Evolutionary conservation across 2,797 vertebrate species (phyloP).

Genomic region (Adelosebastes latens): DNA sequence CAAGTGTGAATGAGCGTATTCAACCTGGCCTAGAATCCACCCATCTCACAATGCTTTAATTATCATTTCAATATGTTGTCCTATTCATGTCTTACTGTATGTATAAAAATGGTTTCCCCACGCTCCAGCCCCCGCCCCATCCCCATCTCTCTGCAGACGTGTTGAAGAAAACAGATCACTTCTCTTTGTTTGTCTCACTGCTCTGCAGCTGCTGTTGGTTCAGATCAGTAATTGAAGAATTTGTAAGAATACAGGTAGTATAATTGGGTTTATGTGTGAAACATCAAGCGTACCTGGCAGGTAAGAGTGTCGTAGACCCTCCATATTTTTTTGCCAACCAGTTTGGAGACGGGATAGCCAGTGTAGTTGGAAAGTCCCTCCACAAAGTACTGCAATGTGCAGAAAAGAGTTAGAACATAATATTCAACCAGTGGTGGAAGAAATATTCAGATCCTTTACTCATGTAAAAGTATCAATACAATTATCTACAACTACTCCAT

Average conservation of each 20-base stretch:
- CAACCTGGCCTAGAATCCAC: slow-evolving; percentile 66
- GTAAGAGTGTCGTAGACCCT: slow-evolving; percentile 87
- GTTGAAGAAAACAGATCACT: slow-evolving; percentile 14
- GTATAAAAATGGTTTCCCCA: slow-evolving; percentile 16
- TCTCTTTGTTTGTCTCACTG: slow-evolving; percentile 16
- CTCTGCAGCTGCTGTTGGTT: slow-evolving; percentile 20
- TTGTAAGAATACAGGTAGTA: background rate
- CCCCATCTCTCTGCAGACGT: slow-evolving; percentile 23
- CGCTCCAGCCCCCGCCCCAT: background rate
- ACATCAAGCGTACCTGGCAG: slow-evolving; percentile 85
- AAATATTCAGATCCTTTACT: background rate
- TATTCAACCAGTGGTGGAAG: background rate
- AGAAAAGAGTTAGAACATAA: background rate
- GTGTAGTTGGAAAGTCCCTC: slow-evolving; percentile 83
- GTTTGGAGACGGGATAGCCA: slow-evolving; percentile 81
- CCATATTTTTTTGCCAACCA: slow-evolving; percentile 86
- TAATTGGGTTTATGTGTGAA: background rate
- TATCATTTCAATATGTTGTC: slow-evolving; percentile 66
- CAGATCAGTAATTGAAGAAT: background rate
- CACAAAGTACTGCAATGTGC: slow-evolving; percentile 82
- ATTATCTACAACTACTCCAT: background rate
- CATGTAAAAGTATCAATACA: background rate
- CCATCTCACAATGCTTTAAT: slow-evolving; percentile 62
- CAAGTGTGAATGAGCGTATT: slow-evolving; percentile 65
- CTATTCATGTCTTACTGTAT: slow-evolving; percentile 50